A percentile compares a stretch with the other conserved stretches of the same genome.
These are phyloP conservation scores for Lepus townsendii DNA, from an alignment of 2,797 vertebrate genomes.

Conservation along the genomic window DNA sequence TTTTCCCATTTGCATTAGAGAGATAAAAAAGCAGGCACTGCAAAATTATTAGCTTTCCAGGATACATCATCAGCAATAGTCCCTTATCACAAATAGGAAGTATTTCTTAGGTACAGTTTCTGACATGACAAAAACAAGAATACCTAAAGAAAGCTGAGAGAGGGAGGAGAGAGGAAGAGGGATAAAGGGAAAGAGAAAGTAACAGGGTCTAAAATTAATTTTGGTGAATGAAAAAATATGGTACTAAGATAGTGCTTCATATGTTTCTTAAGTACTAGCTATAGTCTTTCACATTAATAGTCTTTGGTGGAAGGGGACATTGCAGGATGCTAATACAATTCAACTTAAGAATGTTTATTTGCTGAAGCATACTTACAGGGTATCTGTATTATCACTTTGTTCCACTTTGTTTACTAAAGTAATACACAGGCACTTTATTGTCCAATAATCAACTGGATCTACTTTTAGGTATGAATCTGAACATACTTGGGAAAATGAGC, in stretches of 20 bases:
- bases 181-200: no score
- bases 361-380: background rate
- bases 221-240: background rate
- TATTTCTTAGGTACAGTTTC: background rate
- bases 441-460: background rate
- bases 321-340: conserved; percentile 28
- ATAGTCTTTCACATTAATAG: conserved; percentile 22
- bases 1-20: conserved; percentile 41
- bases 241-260: conserved; percentile 9
- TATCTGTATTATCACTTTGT: background rate
- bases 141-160: background rate
- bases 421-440: background rate
- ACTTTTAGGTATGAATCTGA: conserved; percentile 38
- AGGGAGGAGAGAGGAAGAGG: background rate
- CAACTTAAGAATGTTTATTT: conserved; percentile 20
- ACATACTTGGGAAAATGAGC: conserved; percentile 30
- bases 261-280: background rate
- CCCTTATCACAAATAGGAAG: conserved; percentile 61
- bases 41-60: conserved; percentile 30
- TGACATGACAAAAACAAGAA: conserved; percentile 18
- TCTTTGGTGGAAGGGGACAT: conserved; percentile 29
- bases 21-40: conserved; percentile 47
- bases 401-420: conserved; percentile 2
- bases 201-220: background rate
- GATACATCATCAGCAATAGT: background rate